Evolutionary conservation across 2,113 vertebrate species (phyloP).

Genomic region (Paratilapia polleni): DNA sequence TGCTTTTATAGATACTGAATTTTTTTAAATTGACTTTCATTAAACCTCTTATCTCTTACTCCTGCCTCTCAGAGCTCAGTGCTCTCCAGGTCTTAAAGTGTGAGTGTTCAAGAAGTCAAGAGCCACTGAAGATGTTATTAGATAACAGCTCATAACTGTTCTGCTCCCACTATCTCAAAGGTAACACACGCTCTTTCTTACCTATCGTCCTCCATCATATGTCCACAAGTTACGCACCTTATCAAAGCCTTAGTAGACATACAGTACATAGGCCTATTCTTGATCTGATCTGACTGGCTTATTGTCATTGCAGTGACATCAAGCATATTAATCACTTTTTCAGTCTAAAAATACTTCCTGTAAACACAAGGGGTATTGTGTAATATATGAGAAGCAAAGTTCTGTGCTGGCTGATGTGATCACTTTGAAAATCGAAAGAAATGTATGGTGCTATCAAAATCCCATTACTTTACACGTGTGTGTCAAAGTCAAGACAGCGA

Average conservation of each 20-base stretch:
- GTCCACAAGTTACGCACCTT: not conserved
- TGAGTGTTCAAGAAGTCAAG: constrained; percentile 1
- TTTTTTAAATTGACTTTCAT: not conserved
- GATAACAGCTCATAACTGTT: not conserved
- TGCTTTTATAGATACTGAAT: not conserved
- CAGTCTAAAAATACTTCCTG: too few relatives aligned
- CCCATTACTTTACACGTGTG: not conserved
- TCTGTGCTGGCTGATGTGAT: not conserved
- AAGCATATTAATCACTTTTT: too few relatives aligned
- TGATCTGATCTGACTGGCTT: not conserved
- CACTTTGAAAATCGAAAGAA: not conserved
- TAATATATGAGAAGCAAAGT: not conserved
- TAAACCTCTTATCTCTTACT: constrained; percentile 13
- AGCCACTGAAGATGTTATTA: not conserved
- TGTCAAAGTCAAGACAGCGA: not conserved
- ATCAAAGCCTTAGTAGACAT: not conserved
- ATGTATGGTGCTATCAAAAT: too few relatives aligned
- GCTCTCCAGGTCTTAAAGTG: not conserved
- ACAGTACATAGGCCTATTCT: not conserved
- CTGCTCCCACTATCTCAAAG: not conserved
- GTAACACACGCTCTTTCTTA: constrained; percentile 11
- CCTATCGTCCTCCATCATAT: not conserved
- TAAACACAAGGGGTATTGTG: not conserved
- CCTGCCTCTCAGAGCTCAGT: constrained; percentile 6
- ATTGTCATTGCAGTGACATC: not conserved